These are phyloP conservation scores for Mesorhabditis belari DNA, from an alignment of 2,888 invertebrate species.

Conservation along the genomic window DNA sequence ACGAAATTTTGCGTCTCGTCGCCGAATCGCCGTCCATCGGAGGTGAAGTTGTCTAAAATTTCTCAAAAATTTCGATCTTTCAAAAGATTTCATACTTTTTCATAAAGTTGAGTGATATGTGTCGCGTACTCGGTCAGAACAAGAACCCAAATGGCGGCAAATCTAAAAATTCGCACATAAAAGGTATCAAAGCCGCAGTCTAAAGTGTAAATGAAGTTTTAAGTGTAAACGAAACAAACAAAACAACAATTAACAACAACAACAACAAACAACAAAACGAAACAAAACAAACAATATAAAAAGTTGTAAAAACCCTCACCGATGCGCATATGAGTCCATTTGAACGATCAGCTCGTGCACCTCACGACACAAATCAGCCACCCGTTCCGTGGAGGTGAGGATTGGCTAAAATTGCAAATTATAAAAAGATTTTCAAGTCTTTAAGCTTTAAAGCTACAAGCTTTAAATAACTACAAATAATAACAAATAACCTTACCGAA, in stretches of 20 bases:
- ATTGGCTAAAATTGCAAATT: constrained; percentile 21
- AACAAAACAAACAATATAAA: too few species aligned
- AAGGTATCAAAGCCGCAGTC: not conserved
- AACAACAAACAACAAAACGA: too few species aligned
- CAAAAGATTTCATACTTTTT: constrained; percentile 17
- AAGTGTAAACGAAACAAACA: too few species aligned
- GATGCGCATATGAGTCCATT: constrained; percentile 49
- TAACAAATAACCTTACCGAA: constrained; percentile 4
- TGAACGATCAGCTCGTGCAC: constrained; percentile 40
- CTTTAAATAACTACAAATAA: constrained; percentile 12
- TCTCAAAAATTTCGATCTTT: not conserved
- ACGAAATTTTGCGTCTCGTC: constrained; percentile 67
- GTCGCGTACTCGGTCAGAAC: constrained; percentile 45
- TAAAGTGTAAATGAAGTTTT: too few species aligned
- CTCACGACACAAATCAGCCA: constrained; percentile 42
- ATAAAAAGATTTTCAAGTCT: not conserved
- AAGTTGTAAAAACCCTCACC: too few species aligned
- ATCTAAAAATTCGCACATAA: constrained; percentile 7
- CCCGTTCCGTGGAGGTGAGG: constrained; percentile 33
- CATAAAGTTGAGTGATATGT: constrained; percentile 38
- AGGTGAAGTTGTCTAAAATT: not conserved
- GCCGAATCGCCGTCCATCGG: constrained; percentile 4
- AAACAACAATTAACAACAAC: too few species aligned
- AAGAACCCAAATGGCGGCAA: constrained; percentile 51
- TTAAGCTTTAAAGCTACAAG: constrained; percentile 5